Percentiles rank a stretch among this genome's conserved stretches.
phyloP scores from a whole-genome alignment of 1,140 invertebrate genomes.

The Trichonephila inaurata region DNA sequence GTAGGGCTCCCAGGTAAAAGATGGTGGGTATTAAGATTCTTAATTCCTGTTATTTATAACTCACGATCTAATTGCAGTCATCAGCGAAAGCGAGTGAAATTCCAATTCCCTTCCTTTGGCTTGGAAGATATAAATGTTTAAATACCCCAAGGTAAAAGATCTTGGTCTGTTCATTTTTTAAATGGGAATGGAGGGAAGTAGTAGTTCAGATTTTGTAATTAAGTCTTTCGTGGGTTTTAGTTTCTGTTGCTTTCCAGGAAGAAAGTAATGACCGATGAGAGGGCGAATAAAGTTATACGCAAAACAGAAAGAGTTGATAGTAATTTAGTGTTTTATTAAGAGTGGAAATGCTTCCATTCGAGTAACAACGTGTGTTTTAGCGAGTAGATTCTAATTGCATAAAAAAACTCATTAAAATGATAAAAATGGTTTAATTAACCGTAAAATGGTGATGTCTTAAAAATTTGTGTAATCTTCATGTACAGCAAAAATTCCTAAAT shows the following conservation, averaged over 20 bases:
- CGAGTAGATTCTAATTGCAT: too few relatives aligned
- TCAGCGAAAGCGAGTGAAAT: not conserved
- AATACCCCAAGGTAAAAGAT: constrained; percentile 38
- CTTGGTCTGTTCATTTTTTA: constrained; percentile 15
- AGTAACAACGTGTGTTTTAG: too few relatives aligned
- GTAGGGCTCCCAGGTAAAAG: constrained; percentile 8
- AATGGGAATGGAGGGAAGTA: not conserved
- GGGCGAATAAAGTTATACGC: not conserved
- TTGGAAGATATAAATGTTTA: constrained; percentile 47
- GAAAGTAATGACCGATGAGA: not conserved
- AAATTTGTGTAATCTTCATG: too few relatives aligned
- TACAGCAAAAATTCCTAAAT: too few relatives aligned
- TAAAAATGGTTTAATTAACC: too few relatives aligned
- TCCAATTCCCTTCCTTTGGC: constrained; percentile 27
- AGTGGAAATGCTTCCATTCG: not conserved
- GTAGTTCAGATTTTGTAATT: not conserved
- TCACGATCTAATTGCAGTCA: constrained; percentile 37
- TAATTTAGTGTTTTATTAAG: not conserved
- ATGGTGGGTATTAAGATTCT: constrained; percentile 41
- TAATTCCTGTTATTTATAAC: constrained; percentile 54
- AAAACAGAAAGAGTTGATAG: not conserved
- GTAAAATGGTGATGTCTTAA: too few relatives aligned
- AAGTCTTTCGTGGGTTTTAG: not conserved
- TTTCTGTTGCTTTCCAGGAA: not conserved
- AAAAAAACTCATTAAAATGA: too few relatives aligned